Evolutionary conservation across 2,113 vertebrate genomes (phyloP), one percentile per base, ranked within the genome.

Genomic region (Crotophaga sulcirostris): DNA sequence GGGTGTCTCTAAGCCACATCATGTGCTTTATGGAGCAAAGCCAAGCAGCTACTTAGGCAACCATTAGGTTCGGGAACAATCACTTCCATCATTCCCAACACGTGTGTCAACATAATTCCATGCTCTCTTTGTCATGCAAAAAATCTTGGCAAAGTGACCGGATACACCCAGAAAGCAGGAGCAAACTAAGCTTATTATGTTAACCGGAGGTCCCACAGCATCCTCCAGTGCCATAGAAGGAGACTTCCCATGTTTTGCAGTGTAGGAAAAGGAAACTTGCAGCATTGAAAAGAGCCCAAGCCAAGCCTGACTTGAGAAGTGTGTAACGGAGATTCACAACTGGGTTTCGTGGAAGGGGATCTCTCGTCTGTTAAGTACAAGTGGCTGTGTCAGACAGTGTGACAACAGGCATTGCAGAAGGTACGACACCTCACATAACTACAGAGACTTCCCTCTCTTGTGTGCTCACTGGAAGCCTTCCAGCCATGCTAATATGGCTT

Each of bases 31-130:
- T 96, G 93, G 94, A 96, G 23, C 54, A 60, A 58, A 94, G 96
- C 96, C 96, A 97, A 95, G 77, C 77, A 96, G 92, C 96, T 97
- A 96, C 96, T 97, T 91, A 97, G 96, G 94, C 94, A 97, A 97
- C 96, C 96, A 92, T 92, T 96, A 95, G 94, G 86, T 96, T 47
- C n/a, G 69, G 95, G 95, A 97, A 97, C 95, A 96, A 96, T 96
- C 34, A 0, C 66, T 93, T 96, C 96, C 96, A 97, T 96, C 96
- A 94, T 96, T 97, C 94, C 90, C 96, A 96, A 97, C 96, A 97
- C 86, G 94, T 97, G 96, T 97, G 96, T 97, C 96, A 96, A 96
- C 96, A 96, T 95, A 97, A 96, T 97, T 96, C 96, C 96, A 96
- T 96, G 96, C 96, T 95, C 77, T 93, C 96, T 95, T 97, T 97